Conservation (phyloP, 2,113 vertebrate species). For the Rhabdomys dilectus region DNA sequence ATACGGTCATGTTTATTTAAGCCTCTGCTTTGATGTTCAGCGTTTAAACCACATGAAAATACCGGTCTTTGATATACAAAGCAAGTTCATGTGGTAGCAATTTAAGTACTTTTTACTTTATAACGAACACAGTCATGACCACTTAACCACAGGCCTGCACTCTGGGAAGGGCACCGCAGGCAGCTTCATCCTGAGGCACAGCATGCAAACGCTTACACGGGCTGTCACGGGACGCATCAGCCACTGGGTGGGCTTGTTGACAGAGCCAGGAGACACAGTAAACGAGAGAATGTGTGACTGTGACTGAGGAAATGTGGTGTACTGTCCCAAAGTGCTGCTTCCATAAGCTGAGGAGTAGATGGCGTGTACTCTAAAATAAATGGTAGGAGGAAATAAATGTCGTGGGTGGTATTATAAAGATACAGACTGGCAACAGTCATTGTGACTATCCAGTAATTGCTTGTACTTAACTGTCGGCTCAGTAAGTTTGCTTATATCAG, state of each 20-base stretch:
- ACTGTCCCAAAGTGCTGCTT: too few relatives aligned
- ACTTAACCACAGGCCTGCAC: not conserved
- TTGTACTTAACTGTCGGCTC: not conserved
- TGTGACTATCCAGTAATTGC: not conserved
- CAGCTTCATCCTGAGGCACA: not conserved
- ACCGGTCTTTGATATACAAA: not conserved
- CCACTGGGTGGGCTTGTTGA: not conserved
- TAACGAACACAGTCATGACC: not conserved
- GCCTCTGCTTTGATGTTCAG: not conserved
- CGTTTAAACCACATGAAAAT: not conserved
- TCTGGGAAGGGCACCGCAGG: not conserved
- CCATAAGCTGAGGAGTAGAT: not conserved
- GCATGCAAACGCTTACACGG: not conserved
- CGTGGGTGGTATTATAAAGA: too few relatives aligned
- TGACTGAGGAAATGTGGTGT: accelerated
- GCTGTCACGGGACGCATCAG: not conserved
- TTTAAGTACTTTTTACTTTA: slow-evolving; percentile 41
- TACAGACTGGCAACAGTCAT: too few relatives aligned
- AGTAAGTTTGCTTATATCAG: too few relatives aligned
- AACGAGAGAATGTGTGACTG: not conserved
- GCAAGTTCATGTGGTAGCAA: not conserved
- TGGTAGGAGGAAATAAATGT: too few relatives aligned
- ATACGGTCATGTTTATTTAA: slow-evolving; percentile 4
- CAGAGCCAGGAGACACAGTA: not conserved
- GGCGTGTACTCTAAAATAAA: not conserved